Evolutionary conservation across 2,888 invertebrate genomes (phyloP).

Genomic region (Lapara coniferarum): DNA sequence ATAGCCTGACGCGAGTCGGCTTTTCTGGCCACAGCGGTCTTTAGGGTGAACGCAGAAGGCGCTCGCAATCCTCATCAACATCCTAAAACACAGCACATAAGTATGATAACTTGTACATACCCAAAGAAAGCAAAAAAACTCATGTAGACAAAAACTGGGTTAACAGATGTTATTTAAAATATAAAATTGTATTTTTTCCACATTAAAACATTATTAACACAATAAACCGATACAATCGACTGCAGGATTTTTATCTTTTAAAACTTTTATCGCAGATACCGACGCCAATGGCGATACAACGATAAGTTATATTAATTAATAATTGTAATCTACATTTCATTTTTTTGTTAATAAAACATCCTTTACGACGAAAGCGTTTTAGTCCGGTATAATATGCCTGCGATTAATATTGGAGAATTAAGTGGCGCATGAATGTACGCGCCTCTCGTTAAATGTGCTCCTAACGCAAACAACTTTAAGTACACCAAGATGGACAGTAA

Average conservation of each 20-base stretch:
- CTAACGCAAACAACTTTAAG: conserved; percentile 23
- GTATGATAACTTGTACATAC: conserved; percentile 24
- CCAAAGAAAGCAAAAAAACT: conserved; percentile 27
- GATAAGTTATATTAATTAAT: conserved; percentile 50
- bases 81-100: not conserved
- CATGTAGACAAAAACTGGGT: conserved; percentile 15
- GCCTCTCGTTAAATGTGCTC: not conserved
- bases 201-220: conserved; percentile 43
- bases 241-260: conserved; percentile 47
- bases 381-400: not conserved
- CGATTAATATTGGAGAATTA: not conserved
- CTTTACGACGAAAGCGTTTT: conserved; percentile 15
- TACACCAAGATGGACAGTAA: conserved; percentile 30
- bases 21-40: too few relatives aligned
- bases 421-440: not conserved
- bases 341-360: not conserved
- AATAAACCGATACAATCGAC: conserved; percentile 49
- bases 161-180: not conserved
- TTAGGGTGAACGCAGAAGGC: too few relatives aligned
- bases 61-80: too few relatives aligned
- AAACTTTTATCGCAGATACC: conserved; percentile 47
- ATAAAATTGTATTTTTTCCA: conserved; percentile 24
- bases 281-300: conserved; percentile 47
- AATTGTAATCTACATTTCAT: conserved; percentile 11
- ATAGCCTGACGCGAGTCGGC: too few relatives aligned